phyloP scores from a whole-genome alignment of 2,888 invertebrate genomes.

The Tipula lateralis region DNA sequence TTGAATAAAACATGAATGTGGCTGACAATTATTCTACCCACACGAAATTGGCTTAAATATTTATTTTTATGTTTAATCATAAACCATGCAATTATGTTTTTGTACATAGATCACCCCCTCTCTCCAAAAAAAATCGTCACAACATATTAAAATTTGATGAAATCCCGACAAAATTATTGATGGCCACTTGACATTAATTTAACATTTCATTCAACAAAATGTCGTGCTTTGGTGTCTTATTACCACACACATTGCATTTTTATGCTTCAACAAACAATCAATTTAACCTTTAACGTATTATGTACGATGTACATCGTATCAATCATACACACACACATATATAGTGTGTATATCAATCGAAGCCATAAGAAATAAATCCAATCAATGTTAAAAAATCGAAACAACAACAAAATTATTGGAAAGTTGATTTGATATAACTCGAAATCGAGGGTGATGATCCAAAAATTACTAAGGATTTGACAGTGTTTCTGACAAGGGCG shows the following conservation, averaged over 20 bases:
- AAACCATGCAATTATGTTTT: too few relatives aligned
- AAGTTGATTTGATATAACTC: not conserved
- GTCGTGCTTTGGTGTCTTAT: not conserved
- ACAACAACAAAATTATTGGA: not conserved
- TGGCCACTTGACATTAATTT: not conserved
- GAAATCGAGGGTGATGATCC: not conserved
- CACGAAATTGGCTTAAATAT: not conserved
- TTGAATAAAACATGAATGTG: not conserved
- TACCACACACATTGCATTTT: not conserved
- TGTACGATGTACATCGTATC: not conserved
- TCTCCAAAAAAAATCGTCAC: not conserved
- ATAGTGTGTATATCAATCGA: not conserved
- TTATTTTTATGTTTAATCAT: too few relatives aligned
- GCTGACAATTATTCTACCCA: too few relatives aligned
- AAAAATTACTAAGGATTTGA: not conserved
- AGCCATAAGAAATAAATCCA: not conserved
- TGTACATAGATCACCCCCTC: not conserved
- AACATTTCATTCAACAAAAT: not conserved
- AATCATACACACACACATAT: not conserved
- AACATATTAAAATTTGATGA: not conserved
- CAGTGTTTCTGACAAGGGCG: constrained; percentile 11
- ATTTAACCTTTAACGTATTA: too few relatives aligned
- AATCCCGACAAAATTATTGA: not conserved
- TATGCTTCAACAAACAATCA: not conserved
- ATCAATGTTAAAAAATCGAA: not conserved